Evolutionary conservation across 2,113 vertebrate species (phyloP), one percentile per base, ranked within the genome.

Genomic region (Trichomycterus rosablanca): DNA sequence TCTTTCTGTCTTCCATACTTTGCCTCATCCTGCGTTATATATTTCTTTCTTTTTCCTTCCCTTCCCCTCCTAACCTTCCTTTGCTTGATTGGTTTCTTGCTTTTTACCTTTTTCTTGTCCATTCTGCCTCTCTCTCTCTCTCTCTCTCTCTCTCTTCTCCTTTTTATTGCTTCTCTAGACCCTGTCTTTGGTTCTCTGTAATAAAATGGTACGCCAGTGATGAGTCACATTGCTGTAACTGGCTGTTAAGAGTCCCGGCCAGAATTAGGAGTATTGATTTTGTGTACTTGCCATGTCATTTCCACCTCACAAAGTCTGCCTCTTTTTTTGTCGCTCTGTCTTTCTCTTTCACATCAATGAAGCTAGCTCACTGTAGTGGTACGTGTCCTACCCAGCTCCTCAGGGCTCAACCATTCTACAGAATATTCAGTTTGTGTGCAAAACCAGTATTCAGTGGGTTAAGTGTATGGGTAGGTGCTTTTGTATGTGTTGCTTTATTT

Each of bases 211-310:
- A 42, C 43, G 7, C 30, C 45, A 59, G 11, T 14, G 45, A 49
- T 70, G 64, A 58, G 20, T 45, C 65, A 62, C 14, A 18, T 39
- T 59, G 52, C 35, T 24, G 32, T 65, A 49, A 46, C 24, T 54
- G 18, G 30, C 32, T 57, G 23, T 66, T 71, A 74, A 63, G 30
- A 16, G 56, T 39, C 35, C 45, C 23, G 12, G 49, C 18, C 53
- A 46, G 63, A 68, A 34, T 55, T 51, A 53, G 24, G 53, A 34
- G 30, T 60, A 75, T 67, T 24, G 74, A 72, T 67, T 64, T 49
- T 48, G 28, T 46, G 32, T 56, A 44, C 63, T 57, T 66, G 23
- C 49, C 45, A 30, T 63, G 59, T 51, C 66, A 57, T 63, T 65
- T 66, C 28, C 32, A 60, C 42, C 65, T 60, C 49, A 28, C 12